phyloP scores from a whole-genome alignment of 2,888 invertebrate species.

The Phytoseiulus persimilis region DNA sequence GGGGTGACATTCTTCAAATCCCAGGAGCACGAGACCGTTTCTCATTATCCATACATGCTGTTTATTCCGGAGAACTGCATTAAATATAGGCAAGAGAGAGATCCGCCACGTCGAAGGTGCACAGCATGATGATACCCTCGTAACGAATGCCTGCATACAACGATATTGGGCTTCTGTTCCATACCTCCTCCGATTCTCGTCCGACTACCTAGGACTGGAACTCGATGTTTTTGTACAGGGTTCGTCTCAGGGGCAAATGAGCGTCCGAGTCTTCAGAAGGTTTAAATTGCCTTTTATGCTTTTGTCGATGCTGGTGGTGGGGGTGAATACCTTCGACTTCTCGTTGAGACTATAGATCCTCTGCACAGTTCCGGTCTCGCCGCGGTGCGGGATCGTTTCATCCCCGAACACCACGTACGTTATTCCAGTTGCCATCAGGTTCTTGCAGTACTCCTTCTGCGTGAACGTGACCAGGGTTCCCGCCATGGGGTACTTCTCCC shows the following conservation, averaged over 20 bases:
- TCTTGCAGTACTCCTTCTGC: conserved; percentile 20
- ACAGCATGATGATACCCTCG: neutral
- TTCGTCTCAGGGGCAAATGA: neutral
- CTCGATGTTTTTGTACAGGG: neutral
- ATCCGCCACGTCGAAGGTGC: neutral
- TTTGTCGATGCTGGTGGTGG: neutral
- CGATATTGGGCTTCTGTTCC: neutral
- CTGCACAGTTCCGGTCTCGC: neutral
- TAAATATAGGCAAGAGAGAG: neutral
- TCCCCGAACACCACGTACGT: neutral
- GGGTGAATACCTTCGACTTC: neutral
- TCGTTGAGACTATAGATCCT: neutral
- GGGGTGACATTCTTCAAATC: too few relatives aligned
- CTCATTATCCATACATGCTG: too few relatives aligned
- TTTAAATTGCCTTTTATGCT: neutral
- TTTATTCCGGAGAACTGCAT: neutral
- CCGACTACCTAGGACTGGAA: neutral
- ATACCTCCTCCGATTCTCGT: neutral
- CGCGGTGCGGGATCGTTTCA: neutral
- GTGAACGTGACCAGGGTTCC: neutral
- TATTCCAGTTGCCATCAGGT: neutral
- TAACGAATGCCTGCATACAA: neutral
- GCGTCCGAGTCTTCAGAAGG: neutral
- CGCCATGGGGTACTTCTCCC: neutral
- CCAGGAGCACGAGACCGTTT: too few relatives aligned